Conservation (phyloP, 2,797 vertebrate species). For the Bovichtus variegatus region DNA sequence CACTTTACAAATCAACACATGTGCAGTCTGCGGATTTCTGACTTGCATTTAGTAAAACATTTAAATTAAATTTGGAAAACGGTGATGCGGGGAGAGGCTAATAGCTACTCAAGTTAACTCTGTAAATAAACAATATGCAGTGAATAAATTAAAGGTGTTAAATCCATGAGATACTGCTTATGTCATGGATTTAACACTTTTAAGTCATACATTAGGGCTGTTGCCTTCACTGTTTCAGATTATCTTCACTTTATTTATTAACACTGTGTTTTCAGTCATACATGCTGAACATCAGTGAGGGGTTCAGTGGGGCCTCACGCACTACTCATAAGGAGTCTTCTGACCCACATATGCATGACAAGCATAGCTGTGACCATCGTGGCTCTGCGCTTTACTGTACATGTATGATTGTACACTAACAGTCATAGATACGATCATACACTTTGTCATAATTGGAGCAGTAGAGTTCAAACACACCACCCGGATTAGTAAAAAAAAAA, state of each 20-base stretch:
- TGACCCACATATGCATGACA: constrained; percentile 52
- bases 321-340: constrained; percentile 28
- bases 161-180: no score
- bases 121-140: background rate
- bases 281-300: background rate
- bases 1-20: background rate
- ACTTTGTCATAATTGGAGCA: constrained; percentile 4
- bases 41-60: background rate
- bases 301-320: constrained; percentile 37
- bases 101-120: background rate
- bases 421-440: constrained; percentile 13
- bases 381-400: constrained; percentile 7
- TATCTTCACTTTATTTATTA: background rate
- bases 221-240: background rate
- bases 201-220: background rate
- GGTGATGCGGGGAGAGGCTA: background rate
- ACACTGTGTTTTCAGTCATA: background rate
- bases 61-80: background rate
- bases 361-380: constrained; percentile 19
- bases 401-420: constrained; percentile 11
- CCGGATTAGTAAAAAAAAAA: background rate
- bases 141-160: no score
- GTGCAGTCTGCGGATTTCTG: background rate
- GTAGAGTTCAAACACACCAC: background rate
- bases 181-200: background rate